phyloP scores from a whole-genome alignment of 2,113 vertebrate genomes.

The Amblyopsis rosae region DNA sequence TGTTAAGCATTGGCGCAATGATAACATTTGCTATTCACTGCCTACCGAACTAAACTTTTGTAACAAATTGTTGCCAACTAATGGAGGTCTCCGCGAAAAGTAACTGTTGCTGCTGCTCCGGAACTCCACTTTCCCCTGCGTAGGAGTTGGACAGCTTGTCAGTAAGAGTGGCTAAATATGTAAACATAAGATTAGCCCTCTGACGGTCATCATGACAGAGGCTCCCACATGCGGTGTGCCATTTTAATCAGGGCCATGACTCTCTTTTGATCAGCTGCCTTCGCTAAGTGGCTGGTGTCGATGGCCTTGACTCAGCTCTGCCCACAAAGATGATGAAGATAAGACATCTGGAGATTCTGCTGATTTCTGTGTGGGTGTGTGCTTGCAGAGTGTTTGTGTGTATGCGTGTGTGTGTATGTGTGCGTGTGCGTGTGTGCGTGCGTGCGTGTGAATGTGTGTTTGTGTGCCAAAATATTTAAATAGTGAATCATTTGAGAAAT shows the following conservation, averaged over 20 bases:
- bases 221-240: slow-evolving; percentile 49
- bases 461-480: neutral
- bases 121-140: slow-evolving; percentile 7
- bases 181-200: slow-evolving; percentile 44
- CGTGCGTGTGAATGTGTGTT: slow-evolving; percentile 8
- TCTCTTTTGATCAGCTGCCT: slow-evolving; percentile 63
- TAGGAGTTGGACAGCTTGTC: slow-evolving; percentile 16
- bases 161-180: slow-evolving; percentile 10
- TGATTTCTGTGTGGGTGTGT: slow-evolving; percentile 10
- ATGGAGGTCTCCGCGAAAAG: neutral
- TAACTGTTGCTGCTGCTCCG: neutral
- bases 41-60: neutral
- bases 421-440: neutral
- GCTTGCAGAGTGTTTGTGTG: neutral
- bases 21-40: neutral
- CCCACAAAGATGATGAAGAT: slow-evolving; percentile 62
- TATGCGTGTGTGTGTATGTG: slow-evolving; percentile 9
- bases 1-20: too few species aligned
- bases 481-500: neutral
- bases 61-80: neutral
- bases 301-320: slow-evolving; percentile 65
- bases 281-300: slow-evolving; percentile 69
- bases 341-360: slow-evolving; percentile 61
- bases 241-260: slow-evolving; percentile 55
- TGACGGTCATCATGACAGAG: slow-evolving; percentile 40